These are phyloP conservation scores for Lasioglossum villosulum DNA, from an alignment of 2,888 invertebrate species.

Conservation along the genomic window DNA sequence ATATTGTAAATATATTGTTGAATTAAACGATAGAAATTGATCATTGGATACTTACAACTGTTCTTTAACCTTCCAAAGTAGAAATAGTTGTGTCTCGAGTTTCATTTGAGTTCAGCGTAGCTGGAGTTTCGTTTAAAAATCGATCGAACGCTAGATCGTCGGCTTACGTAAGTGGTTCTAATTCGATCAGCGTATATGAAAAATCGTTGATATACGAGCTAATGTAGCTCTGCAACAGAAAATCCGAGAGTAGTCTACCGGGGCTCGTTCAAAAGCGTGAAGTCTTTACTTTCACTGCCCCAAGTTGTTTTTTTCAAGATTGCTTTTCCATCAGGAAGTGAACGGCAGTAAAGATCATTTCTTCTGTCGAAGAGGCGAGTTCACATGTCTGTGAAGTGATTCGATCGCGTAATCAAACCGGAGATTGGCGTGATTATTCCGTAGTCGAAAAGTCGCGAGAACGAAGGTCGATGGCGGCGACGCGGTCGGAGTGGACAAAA, in stretches of 20 bases:
- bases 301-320: background rate
- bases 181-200: background rate
- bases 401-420: background rate
- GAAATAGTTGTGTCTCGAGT: no score
- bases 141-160: background rate
- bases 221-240: background rate
- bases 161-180: background rate
- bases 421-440: background rate
- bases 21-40: no score
- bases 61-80: no score
- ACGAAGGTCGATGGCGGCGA: background rate
- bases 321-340: background rate
- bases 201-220: background rate
- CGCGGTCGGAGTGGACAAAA: no score
- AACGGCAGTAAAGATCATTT: background rate
- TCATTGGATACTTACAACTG: no score
- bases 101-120: no score
- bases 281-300: background rate
- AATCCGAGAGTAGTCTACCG: background rate
- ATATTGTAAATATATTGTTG: no score
- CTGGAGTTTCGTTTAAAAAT: background rate
- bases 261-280: background rate
- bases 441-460: background rate
- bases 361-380: background rate
- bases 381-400: background rate